Evolutionary conservation across 2,797 vertebrate genomes (phyloP), one percentile per base, ranked within the genome.

Genomic region (Apogon hyalosoma): DNA sequence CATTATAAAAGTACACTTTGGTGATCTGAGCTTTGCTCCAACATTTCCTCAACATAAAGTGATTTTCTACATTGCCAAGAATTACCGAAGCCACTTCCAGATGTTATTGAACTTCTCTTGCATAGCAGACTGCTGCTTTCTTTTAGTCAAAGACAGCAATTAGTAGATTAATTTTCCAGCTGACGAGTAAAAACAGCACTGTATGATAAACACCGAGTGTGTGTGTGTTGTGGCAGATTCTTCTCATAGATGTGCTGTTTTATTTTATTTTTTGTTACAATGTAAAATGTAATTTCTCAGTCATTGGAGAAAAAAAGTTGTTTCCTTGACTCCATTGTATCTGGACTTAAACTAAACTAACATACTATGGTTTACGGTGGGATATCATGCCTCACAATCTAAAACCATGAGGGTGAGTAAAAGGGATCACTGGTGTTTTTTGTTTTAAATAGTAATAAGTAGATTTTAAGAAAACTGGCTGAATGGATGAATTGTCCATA

Each of bases 181-280:
- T 36, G 38, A 47, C 28, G 54, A 13, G 11, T 15, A 10, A 38
- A 43, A 49, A 18, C 24, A 6, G 11, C 45, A 13, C 39, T 36
- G 11, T 51, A 56, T 3, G 39, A 33, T 15, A 38, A 36, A 60
- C 65, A 36, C 12, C 2, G 55, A 49, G 24, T 19, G 16, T 63
- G 24, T 19, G 16, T 63, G 36, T 40, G 39, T n/a, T 53, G 16
- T 12, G n/a, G 1, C 21, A 53, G 39, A 59, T 12, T 59, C n/a
- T 72, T 28, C 63, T 71, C 40, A 41, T 13, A 21, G 63, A 53
- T 36, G 33, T 51, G 38, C 50, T 63, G 21, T 16, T 58, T 18
- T 28, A 28, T 59, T 15, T 19, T 13, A 50, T 15, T 53, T 39
- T 3, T 55, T 28, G 48, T 7, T 15, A 45, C 36, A 33, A 33